Evolutionary conservation across 2,888 invertebrate species (phyloP).

Genomic region (Perizoma affinitatum): DNA sequence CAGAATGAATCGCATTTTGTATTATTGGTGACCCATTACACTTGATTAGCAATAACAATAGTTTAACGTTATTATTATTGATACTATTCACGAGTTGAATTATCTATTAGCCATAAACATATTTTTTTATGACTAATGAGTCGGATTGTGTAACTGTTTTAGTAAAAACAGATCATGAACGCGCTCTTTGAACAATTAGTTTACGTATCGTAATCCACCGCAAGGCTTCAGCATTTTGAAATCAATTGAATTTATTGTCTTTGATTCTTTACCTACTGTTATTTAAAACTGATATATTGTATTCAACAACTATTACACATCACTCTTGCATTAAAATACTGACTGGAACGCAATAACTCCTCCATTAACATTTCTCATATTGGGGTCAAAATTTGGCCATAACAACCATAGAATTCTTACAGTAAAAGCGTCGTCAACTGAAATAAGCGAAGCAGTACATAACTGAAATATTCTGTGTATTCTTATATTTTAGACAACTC

Average conservation of each 20-base stretch:
- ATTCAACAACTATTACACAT: no score
- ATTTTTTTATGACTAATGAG: conserved; percentile 18
- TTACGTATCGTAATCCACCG: conserved; percentile 39
- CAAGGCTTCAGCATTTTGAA: conserved; percentile 44
- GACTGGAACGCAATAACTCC: no score
- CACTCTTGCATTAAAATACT: no score
- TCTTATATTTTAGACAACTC: no score
- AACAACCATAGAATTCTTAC: no score
- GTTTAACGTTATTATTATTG: conserved; percentile 2
- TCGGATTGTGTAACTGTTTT: conserved; percentile 25
- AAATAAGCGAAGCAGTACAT: no score
- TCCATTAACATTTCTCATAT: no score
- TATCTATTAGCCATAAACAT: conserved; percentile 20
- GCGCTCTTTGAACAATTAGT: conserved; percentile 45
- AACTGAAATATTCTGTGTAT: no score
- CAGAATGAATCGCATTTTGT: no score
- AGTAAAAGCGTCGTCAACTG: no score
- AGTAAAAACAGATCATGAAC: conserved; percentile 43
- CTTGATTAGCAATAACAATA: conserved; percentile 1
- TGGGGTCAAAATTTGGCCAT: no score
- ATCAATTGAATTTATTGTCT: conserved; percentile 35
- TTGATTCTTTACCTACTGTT: conserved; percentile 19
- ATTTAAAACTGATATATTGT: not conserved
- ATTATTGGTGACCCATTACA: no score
- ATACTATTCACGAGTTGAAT: conserved; percentile 11